These are phyloP conservation scores for Hetaerina titia DNA, from an alignment of 2,888 invertebrate species.

Conservation along the genomic window DNA sequence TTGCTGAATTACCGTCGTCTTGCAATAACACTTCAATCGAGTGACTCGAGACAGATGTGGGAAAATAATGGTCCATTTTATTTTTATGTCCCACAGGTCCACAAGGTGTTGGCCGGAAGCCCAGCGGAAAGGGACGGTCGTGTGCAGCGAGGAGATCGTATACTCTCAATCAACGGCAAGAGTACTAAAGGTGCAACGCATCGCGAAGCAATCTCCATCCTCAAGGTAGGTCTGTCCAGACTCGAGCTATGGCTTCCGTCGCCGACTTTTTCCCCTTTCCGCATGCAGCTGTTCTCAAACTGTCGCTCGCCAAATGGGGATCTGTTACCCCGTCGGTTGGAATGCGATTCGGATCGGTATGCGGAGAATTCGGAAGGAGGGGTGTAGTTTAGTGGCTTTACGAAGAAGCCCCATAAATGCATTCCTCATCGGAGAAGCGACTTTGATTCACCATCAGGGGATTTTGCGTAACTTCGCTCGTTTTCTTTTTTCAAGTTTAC, in stretches of 20 bases:
- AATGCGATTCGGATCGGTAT: not conserved
- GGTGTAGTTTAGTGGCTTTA: conserved; percentile 20
- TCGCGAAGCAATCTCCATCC: conserved; percentile 90
- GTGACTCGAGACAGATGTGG: too few species aligned
- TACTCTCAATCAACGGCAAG: conserved; percentile 92
- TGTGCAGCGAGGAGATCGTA: conserved; percentile 91
- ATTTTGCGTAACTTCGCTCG: not conserved
- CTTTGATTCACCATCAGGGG: not conserved
- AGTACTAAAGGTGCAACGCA: conserved; percentile 91
- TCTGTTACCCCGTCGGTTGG: not conserved
- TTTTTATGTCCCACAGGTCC: conserved; percentile 81
- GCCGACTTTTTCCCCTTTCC: too few species aligned
- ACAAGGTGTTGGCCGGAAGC: conserved; percentile 91
- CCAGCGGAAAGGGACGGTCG: conserved; percentile 92
- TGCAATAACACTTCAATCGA: too few species aligned
- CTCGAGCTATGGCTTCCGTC: not conserved
- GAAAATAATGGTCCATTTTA: not conserved
- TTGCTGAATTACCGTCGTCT: too few species aligned
- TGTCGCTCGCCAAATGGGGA: not conserved
- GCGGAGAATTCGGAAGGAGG: conserved; percentile 21
- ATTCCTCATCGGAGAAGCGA: not conserved
- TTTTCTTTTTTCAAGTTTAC: not conserved
- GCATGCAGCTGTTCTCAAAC: not conserved
- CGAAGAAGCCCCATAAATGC: conserved; percentile 20
- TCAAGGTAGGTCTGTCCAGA: conserved; percentile 83